Evolutionary conservation across 2,888 invertebrate genomes (phyloP), one percentile per base, ranked within the genome.

Genomic region (Melanchra persicariae): DNA sequence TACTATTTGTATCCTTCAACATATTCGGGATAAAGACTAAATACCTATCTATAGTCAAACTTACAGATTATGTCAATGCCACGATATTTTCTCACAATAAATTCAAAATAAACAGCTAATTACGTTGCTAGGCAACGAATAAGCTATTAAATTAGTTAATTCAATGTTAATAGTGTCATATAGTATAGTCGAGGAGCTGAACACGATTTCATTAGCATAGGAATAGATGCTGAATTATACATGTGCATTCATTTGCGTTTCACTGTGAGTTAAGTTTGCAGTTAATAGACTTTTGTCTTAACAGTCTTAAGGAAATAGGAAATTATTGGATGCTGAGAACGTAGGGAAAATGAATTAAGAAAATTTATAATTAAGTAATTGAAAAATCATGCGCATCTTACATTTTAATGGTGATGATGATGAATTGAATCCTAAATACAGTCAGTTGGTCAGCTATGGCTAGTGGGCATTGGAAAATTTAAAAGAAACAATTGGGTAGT

Each of bases 91-190:
- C 70, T 34, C 70, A 58, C 49, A 37, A 19, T 70, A 49, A 70
- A 58, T 43, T 17, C 19, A 15, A 30, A 15, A 7, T 37, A 40
- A 40, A 5, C 22, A 30, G 26, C n/a, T 30, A 43, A 40, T 74
- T 22, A 43, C 40, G 24, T 74, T 66, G 55, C 47, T 12, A 43
- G 12, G 22, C 22, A 74, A 74, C 75, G 75, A 66, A 43, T 40
- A n/a, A 55, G 66, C 66, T 8, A 74, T 65, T 40, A 74, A 65
- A 72, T 66, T 65, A 34, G 40, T 34, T n/a, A 74, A 74, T 72
- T 30, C 12, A 74, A 54, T 64, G 74, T 15, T 43, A 65, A 64
- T 74, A 15, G 12, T 30, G 7, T n/a, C 40, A 40, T 55, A 55
- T 19, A 65, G 54, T 24, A 30, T 30, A 34, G 17, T 15, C 45